Evolutionary conservation across 2,797 vertebrate species (phyloP).

Genomic region (Poeciliopsis gracilis): DNA sequence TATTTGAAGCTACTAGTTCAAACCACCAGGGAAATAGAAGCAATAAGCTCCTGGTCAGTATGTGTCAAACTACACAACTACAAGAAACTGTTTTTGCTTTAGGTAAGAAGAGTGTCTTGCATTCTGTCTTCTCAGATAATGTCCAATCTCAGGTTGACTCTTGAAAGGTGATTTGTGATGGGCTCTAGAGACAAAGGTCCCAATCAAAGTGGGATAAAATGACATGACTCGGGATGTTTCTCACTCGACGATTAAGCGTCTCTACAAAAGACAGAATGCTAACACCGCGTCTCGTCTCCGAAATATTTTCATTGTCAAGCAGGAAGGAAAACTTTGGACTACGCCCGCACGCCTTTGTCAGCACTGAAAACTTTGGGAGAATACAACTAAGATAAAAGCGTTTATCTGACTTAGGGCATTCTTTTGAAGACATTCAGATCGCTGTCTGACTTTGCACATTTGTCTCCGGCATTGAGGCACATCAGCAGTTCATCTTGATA

Average conservation of each 20-base stretch:
- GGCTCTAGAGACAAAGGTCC: conserved; percentile 1
- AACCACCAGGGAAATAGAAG: not conserved
- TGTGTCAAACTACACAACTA: not conserved
- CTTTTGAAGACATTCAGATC: conserved; percentile 55
- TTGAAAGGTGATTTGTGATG: not conserved
- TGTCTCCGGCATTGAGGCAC: conserved; percentile 62
- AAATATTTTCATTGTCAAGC: conserved; percentile 50
- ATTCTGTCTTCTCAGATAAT: not conserved
- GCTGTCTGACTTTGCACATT: conserved; percentile 75
- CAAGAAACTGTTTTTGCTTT: not conserved
- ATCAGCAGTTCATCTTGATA: conserved; percentile 77
- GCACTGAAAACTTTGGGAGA: conserved; percentile 50
- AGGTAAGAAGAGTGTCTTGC: not conserved
- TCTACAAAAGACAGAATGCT: conserved; percentile 24
- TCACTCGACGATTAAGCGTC: conserved; percentile 31
- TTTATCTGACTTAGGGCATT: conserved; percentile 68
- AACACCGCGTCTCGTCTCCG: conserved; percentile 13
- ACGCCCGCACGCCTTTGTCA: conserved; percentile 67
- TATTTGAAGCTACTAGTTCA: not conserved
- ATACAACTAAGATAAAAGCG: conserved; percentile 69
- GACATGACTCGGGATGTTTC: not conserved
- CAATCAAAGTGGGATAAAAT: conserved; percentile 2
- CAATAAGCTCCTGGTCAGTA: not conserved
- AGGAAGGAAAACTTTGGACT: conserved; percentile 40
- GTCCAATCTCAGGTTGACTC: not conserved